Base-by-base conservation (phyloP, 2,888 invertebrate genomes). In the Megamerina dolium region DNA sequence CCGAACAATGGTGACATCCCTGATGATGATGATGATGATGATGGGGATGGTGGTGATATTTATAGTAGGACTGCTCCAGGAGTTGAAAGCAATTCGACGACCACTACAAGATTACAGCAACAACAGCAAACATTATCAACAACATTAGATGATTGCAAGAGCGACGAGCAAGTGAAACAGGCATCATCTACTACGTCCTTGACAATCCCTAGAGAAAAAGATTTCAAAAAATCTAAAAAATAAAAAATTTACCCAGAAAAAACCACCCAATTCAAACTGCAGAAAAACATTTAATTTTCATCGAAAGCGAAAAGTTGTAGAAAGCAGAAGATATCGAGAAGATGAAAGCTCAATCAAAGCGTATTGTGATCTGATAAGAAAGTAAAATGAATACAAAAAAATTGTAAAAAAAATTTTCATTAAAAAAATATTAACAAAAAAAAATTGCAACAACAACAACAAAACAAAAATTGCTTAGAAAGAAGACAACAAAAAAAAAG, bases 331-430 rank as follows among this genome's bases (percentile, higher is more conserved):
- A 9, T 13, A 21, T 41, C 19, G 23, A 33, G 45, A 48, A 42
- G 46, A 36, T 17, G 42, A 41, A 49, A 52, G 68, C 68, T 68
- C 68, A 64, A 66, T 68, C 68, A 68, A 68, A 68, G 68, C 68
- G 63, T 60, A 68, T 57, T 68, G 68, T 68, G 68, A 68, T 68
- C 56, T 55, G 55, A 50, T 48, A 51, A 45, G 48, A 51, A 48
- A 51, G 50, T 50, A 48, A 16, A n/a, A 16, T n/a, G 13, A 30
- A 30, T 30, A 3, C 9, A 35, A 19, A 38, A 37, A 38, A 14
- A 40, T 40, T 35, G 18, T 33, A 29, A 39, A 32, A 45, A 9
- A 34, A 21, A 41, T 35, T 26, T 16, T 34, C 32, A 32, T 48
- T 45, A 40, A 43, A 20, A 50, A 21, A 46, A 26, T 33, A 37